Conservation (phyloP, 2,888 invertebrate species). For the Hartigia nigra region DNA sequence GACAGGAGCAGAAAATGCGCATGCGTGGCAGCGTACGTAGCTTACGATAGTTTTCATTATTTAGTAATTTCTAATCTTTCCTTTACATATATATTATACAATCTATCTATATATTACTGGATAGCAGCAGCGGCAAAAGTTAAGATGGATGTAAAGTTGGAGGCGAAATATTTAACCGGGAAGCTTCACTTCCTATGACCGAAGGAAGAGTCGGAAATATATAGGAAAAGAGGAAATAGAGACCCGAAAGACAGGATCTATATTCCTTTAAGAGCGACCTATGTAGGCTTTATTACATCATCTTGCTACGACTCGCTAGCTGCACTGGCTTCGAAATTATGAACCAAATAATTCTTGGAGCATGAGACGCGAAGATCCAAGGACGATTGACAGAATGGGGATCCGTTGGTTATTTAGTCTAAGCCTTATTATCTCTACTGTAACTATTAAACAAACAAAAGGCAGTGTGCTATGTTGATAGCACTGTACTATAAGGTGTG, state of each 20-base stretch:
- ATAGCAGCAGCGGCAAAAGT: not conserved
- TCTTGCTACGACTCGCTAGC: not conserved
- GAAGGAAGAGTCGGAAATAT: too few relatives aligned
- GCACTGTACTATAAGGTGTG: not conserved
- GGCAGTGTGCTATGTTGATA: not conserved
- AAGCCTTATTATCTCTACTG: not conserved
- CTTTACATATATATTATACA: not conserved
- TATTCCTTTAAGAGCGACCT: not conserved
- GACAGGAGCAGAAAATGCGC: not conserved
- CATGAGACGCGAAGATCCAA: not conserved
- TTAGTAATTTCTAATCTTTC: not conserved
- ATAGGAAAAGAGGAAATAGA: not conserved
- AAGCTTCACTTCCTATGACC: too few relatives aligned
- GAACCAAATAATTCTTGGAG: not conserved
- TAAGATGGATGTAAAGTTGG: too few relatives aligned
- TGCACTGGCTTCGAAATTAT: not conserved
- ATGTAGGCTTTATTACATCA: not conserved
- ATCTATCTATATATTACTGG: not conserved
- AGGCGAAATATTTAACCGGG: too few relatives aligned
- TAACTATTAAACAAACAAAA: not conserved
- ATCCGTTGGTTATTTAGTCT: not conserved
- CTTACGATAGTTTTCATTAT: not conserved
- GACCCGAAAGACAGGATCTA: not conserved
- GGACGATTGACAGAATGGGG: not conserved
- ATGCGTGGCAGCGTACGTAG: not conserved